These are phyloP conservation scores for Nannospalax galili DNA, from an alignment of 2,113 vertebrate genomes.

Conservation along the genomic window DNA sequence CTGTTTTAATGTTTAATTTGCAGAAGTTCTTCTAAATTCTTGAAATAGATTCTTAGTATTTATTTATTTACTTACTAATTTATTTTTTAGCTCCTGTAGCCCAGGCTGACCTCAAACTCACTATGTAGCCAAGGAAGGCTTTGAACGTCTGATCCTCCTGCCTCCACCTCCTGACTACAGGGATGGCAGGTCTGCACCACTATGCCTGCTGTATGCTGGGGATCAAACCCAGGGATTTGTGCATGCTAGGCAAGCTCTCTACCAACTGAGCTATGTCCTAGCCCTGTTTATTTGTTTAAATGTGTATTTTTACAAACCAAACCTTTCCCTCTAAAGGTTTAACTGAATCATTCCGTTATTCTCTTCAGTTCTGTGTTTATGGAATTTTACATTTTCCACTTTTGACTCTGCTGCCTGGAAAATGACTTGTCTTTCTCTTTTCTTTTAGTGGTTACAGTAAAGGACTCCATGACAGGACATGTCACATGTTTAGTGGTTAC, in stretches of 20 bases:
- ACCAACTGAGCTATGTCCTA: not conserved
- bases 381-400: not conserved
- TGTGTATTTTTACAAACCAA: not conserved
- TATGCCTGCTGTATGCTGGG: not conserved
- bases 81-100: not conserved
- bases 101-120: not conserved
- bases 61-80: too few relatives aligned
- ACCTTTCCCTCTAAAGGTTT: not conserved
- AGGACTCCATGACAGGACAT: not conserved
- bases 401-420: conserved; percentile 4
- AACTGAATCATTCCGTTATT: not conserved
- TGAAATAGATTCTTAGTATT: not conserved
- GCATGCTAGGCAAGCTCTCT: too few relatives aligned
- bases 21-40: not conserved
- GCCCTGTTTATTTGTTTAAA: not conserved
- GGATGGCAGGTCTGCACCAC: not conserved
- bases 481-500: too few relatives aligned
- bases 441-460: not conserved
- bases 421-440: not conserved
- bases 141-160: not conserved
- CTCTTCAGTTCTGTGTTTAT: conserved; percentile 23
- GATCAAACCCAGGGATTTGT: not conserved
- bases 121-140: not conserved
- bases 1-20: not conserved
- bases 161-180: not conserved